A percentile compares a stretch with the other conserved stretches of the same genome.
Evolutionary conservation across 1,140 invertebrate genomes (phyloP).

Genomic region (Orchestia grillus): DNA sequence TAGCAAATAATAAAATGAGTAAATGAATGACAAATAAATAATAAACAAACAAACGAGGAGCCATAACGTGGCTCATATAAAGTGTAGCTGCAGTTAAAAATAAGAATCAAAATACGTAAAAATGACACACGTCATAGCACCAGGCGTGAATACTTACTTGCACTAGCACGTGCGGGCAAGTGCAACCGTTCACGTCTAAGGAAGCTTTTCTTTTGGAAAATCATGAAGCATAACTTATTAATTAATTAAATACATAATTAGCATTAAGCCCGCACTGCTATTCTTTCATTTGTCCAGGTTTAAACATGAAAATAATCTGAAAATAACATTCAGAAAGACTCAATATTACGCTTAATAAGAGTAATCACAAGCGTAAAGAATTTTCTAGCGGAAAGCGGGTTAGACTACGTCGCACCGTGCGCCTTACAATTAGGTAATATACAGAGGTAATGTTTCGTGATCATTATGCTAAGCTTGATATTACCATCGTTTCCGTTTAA

Average conservation of each 20-base stretch:
- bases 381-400: too few species aligned
- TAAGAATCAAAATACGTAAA: background rate
- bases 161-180: background rate
- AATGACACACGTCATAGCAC: background rate
- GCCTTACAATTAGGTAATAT: too few species aligned
- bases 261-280: background rate
- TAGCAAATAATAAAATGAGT: too few species aligned
- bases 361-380: too few species aligned
- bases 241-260: too few species aligned
- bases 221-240: background rate
- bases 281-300: background rate
- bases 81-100: background rate
- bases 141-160: too few species aligned
- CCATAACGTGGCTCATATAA: background rate
- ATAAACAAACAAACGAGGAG: background rate
- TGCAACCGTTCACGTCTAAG: background rate
- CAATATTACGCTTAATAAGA: too few species aligned
- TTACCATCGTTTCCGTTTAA: too few species aligned
- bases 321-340: too few species aligned
- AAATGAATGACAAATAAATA: background rate
- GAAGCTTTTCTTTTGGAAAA: background rate
- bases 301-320: background rate
- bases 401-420: too few species aligned
- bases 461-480: too few species aligned
- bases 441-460: too few species aligned